A percentile compares a stretch with the other conserved stretches of the same genome.
Evolutionary conservation across 2,888 invertebrate species (phyloP).

Genomic region (Tetranychus truncatus): DNA sequence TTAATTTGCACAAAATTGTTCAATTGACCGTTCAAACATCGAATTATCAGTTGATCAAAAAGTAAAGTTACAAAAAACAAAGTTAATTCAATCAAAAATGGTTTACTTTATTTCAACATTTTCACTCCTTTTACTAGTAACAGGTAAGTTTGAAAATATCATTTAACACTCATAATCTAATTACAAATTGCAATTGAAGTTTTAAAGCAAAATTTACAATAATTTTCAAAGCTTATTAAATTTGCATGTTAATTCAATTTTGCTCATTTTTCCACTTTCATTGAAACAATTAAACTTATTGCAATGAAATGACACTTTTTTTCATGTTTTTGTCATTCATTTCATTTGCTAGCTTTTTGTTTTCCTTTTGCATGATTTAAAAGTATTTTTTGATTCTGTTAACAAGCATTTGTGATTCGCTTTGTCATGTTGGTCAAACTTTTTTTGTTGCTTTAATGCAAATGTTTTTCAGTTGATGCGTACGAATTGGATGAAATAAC

Average conservation of each 20-base stretch:
- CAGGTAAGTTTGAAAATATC: neutral
- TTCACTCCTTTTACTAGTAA: neutral
- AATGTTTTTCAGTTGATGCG: neutral
- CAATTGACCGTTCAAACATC: constrained; percentile 4
- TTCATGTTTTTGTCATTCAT: too few relatives aligned
- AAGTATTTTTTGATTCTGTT: too few relatives aligned
- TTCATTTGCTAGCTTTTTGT: too few relatives aligned
- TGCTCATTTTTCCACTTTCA: neutral
- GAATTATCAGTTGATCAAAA: neutral
- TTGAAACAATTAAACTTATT: too few relatives aligned
- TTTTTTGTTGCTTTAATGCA: too few relatives aligned
- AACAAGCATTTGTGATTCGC: too few relatives aligned
- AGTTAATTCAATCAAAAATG: neutral
- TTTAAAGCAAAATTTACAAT: neutral
- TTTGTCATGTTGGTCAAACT: too few relatives aligned
- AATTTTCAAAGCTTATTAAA: neutral
- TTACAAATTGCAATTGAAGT: neutral
- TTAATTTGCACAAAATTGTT: neutral
- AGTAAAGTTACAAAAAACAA: neutral
- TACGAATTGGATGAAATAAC: neutral
- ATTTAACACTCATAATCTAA: neutral
- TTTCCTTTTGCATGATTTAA: too few relatives aligned
- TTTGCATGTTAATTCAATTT: constrained; percentile 5
- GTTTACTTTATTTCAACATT: neutral
- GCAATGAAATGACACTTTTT: too few relatives aligned